Base-by-base conservation (phyloP, 2,888 invertebrate species). In the Oxytorus armatus region DNA sequence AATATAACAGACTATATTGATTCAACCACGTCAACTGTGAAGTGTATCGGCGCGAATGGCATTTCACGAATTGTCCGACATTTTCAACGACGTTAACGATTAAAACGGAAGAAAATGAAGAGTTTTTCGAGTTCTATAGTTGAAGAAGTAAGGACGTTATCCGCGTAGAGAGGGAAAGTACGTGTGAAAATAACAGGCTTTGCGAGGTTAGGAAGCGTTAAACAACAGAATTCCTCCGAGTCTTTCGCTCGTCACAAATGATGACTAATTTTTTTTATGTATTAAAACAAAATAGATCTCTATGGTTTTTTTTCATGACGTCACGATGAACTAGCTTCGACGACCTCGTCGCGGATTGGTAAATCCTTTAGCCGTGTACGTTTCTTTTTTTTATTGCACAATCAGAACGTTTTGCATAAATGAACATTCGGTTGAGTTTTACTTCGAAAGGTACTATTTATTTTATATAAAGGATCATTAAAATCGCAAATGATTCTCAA, bases 141-240 rank as follows among this genome's bases (percentile, higher is more conserved):
- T 42, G 49, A 63, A 55, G 7, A 18, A 49, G 61, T 68, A 63
- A 70, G 63, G 51, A 69, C 51, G 36, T 51, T 29, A 47, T 25
- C 14, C 11, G 16, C 23, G 29, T 14, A 14, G 14, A 16, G 57
- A 11, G 25, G 10, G 11, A 23, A 59, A 44, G 29, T 55, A 68
- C 55, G 76, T 77, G 77, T 25, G 47, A 77, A 77, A 73, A 77
- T 80, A 49, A 73, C 55, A 77, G 63, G 61, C 33, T 66, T 73
- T 18, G 29, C 21, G 49, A 39, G 61, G 33, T 33, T 49, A 73
- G 49, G 59, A 72, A 80, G 72, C 73, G 77, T n/a, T 3, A 25
- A 80, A 76, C 73, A 36, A 47, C 1, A 65, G 25, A 23, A 72
- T 76, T 76, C 49, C 44, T 44, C 3, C 14, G 21, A 47, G n/a